Evolutionary conservation across 2,113 vertebrate species (phyloP).

Genomic region (Passer domesticus): DNA sequence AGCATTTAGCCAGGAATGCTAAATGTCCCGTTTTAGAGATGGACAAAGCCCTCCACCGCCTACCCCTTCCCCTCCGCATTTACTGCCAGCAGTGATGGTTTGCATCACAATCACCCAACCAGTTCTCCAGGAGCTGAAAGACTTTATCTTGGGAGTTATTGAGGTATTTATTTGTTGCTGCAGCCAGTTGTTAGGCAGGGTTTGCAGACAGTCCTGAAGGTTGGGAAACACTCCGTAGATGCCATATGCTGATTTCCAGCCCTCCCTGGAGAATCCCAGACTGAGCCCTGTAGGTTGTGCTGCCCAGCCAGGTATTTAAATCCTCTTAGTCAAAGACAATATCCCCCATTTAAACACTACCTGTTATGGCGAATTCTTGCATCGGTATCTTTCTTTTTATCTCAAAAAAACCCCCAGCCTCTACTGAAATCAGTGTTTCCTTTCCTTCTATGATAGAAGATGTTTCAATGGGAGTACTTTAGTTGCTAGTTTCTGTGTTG

Average conservation of each 20-base stretch:
- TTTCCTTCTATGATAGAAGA: background rate
- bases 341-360: background rate
- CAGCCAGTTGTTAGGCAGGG: background rate
- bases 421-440: background rate
- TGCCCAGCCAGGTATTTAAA: background rate
- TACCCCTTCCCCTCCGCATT: background rate
- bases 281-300: background rate
- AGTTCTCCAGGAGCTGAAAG: background rate
- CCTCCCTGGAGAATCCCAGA: background rate
- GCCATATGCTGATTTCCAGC: background rate
- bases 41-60: background rate
- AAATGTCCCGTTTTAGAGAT: background rate
- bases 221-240: background rate
- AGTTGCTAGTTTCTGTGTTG: background rate
- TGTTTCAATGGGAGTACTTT: background rate
- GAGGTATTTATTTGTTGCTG: background rate
- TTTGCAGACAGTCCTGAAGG: background rate
- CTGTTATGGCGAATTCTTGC: background rate
- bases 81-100: background rate
- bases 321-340: background rate
- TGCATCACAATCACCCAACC: background rate
- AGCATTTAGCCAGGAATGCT: background rate
- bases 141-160: background rate
- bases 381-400: background rate
- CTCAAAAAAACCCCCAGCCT: accelerated